These are phyloP conservation scores for Drosophila leontia DNA, from an alignment of 1,140 invertebrate species.

Conservation along the genomic window DNA sequence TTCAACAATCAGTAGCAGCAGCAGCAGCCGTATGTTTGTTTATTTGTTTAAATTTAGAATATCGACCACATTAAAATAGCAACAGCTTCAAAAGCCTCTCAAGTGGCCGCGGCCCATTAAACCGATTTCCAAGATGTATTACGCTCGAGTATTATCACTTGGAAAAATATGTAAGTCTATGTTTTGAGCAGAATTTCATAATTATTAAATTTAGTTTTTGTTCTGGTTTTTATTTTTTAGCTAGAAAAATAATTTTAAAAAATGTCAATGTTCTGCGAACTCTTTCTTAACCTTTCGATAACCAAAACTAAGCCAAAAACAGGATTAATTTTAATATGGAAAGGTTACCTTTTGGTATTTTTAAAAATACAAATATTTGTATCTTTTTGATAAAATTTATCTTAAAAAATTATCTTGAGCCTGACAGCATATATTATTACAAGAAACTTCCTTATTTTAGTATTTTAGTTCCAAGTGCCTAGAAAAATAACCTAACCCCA, in stretches of 20 bases:
- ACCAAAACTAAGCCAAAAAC: too few relatives aligned
- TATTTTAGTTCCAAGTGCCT: background rate
- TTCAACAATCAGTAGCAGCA: slow-evolving; percentile 60
- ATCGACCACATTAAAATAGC: slow-evolving; percentile 81
- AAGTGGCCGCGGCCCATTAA: slow-evolving; percentile 70
- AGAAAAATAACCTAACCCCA: slow-evolving; percentile 20
- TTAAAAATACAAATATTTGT: too few relatives aligned
- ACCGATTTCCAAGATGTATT: slow-evolving; percentile 80
- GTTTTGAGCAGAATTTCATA: background rate
- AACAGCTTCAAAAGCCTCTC: slow-evolving; percentile 80
- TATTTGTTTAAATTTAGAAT: slow-evolving; percentile 83
- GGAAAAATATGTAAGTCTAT: background rate
- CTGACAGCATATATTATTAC: background rate
- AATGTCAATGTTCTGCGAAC: too few relatives aligned
- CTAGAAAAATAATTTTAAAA: too few relatives aligned
- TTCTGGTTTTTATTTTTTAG: too few relatives aligned
- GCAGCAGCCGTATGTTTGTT: slow-evolving; percentile 58
- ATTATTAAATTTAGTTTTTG: too few relatives aligned
- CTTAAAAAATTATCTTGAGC: background rate
- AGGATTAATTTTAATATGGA: too few relatives aligned
- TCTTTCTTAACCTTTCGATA: too few relatives aligned
- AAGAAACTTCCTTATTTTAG: background rate
- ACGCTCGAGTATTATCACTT: slow-evolving; percentile 43
- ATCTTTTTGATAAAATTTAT: background rate
- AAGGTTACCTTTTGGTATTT: too few relatives aligned